These are phyloP conservation scores for Ommatoiulus sabulosus DNA, from an alignment of 2,888 invertebrate species.

Conservation along the genomic window DNA sequence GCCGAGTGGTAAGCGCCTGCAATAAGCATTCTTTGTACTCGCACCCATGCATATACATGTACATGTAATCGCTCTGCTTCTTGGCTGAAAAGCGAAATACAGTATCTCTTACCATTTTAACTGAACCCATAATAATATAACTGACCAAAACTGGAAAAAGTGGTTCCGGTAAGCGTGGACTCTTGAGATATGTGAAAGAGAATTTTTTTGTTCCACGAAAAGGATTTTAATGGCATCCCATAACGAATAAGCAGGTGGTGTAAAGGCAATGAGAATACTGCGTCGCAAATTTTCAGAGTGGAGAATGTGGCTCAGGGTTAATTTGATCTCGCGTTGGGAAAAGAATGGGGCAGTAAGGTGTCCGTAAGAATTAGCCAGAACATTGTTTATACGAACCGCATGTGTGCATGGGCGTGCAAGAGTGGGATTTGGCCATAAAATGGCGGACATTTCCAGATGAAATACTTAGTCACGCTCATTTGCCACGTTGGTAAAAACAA, in stretches of 20 bases:
- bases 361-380: neutral
- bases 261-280: neutral
- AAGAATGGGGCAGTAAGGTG: neutral
- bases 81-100: no score
- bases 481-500: slow-evolving; percentile 14
- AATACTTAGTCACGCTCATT: slow-evolving; percentile 40
- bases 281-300: neutral
- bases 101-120: no score
- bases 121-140: no score
- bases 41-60: no score
- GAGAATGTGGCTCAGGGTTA: slow-evolving; percentile 7
- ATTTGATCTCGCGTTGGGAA: neutral
- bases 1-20: no score
- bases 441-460: slow-evolving; percentile 2
- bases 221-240: neutral
- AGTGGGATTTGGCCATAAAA: slow-evolving; percentile 25
- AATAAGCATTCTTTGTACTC: no score
- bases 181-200: neutral
- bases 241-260: neutral
- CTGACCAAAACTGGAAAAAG: no score
- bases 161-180: neutral
- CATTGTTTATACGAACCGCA: slow-evolving; percentile 12
- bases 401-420: neutral
- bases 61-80: no score
- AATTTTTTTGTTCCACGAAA: neutral